Evolutionary conservation across 2,797 vertebrate genomes (phyloP).

Genomic region (Halcyon leucocephala): DNA sequence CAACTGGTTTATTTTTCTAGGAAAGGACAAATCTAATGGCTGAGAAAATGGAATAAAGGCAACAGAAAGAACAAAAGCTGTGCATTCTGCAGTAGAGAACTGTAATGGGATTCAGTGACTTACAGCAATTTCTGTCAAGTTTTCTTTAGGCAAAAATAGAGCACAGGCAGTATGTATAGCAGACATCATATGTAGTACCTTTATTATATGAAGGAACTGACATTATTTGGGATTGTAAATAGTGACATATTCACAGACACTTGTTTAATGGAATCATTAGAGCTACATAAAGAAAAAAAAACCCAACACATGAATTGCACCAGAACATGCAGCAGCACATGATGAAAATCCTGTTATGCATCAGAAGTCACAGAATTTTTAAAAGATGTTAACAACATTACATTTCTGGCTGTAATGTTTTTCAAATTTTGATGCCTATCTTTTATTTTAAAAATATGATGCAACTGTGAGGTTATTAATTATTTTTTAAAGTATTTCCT

Average conservation of each 20-base stretch:
- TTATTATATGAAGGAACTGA: background rate
- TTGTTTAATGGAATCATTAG: background rate
- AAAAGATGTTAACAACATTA: background rate
- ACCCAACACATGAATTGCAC: accelerated
- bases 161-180: background rate
- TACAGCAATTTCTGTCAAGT: background rate
- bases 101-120: background rate
- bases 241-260: background rate
- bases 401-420: background rate
- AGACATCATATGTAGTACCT: background rate
- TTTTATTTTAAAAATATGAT: background rate
- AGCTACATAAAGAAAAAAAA: background rate
- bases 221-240: background rate
- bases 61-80: background rate
- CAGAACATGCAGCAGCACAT: accelerated
- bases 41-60: background rate
- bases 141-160: background rate
- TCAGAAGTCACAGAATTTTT: background rate
- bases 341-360: background rate
- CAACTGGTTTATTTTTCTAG: background rate
- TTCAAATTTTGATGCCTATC: background rate
- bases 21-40: background rate
- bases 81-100: background rate
- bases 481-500: background rate
- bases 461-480: background rate